These are phyloP conservation scores for Rafetus swinhoei DNA, from an alignment of 2,113 vertebrate species.

Conservation along the genomic window DNA sequence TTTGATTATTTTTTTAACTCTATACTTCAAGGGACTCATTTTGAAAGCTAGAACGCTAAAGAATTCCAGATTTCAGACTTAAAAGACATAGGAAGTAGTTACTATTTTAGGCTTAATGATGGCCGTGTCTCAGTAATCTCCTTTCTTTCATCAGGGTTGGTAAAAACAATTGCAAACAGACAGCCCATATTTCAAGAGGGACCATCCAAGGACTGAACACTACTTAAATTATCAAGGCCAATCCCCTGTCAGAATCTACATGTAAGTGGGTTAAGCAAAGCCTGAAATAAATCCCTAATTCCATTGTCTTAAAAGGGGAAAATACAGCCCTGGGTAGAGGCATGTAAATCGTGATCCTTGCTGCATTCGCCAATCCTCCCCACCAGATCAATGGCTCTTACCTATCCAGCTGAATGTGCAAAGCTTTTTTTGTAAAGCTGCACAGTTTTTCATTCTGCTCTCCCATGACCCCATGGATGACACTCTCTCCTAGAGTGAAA, in stretches of 20 bases:
- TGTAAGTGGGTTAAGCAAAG: not conserved
- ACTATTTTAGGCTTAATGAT: slow-evolving; percentile 41
- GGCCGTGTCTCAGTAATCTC: slow-evolving; percentile 48
- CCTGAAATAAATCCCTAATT: not conserved
- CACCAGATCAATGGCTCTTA: slow-evolving; percentile 60
- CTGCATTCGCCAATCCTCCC: not conserved
- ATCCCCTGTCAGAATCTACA: not conserved
- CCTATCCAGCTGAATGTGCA: slow-evolving; percentile 98
- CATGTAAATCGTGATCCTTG: no score
- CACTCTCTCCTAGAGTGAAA: slow-evolving; percentile 88
- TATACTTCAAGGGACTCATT: not conserved
- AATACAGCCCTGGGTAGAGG: not conserved
- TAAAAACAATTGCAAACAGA: not conserved
- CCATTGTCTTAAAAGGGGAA: not conserved
- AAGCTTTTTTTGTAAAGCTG: slow-evolving; percentile 95
- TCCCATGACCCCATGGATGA: slow-evolving; percentile 86
- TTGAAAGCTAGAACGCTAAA: not conserved
- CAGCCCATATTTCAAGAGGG: not conserved
- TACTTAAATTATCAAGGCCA: not conserved
- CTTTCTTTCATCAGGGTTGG: not conserved
- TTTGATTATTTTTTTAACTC: not conserved
- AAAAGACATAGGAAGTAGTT: slow-evolving; percentile 2
- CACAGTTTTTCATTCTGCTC: slow-evolving; percentile 91
- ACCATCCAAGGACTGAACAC: not conserved
- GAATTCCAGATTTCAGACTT: not conserved